Conservation (phyloP, 1,140 invertebrate species). For the Heterodera schachtii region DNA sequence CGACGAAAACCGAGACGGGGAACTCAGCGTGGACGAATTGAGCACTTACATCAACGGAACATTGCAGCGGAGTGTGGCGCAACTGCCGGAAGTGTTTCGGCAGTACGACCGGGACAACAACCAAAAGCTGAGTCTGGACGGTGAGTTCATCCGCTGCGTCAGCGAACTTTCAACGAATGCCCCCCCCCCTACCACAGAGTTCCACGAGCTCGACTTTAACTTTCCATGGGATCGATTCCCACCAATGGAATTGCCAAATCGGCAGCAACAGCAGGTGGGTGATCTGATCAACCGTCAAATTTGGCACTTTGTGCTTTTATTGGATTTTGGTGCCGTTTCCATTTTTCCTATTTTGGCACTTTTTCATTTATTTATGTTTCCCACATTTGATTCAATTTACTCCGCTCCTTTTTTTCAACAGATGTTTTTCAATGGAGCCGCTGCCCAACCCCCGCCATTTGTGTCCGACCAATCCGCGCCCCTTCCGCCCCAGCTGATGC, state of each 20-base stretch:
- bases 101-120: slow-evolving; percentile 35
- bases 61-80: slow-evolving; percentile 30
- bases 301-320: too few relatives aligned
- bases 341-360: too few relatives aligned
- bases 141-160: neutral
- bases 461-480: slow-evolving; percentile 12
- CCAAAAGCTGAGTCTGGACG: slow-evolving; percentile 37
- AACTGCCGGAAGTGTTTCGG: slow-evolving; percentile 33
- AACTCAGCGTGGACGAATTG: slow-evolving; percentile 39
- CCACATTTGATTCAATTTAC: too few relatives aligned
- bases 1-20: slow-evolving; percentile 36
- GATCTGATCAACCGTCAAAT: too few relatives aligned
- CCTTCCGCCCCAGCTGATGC: neutral
- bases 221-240: slow-evolving; percentile 44
- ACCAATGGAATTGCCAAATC: neutral
- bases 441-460: slow-evolving; percentile 18
- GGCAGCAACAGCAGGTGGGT: neutral
- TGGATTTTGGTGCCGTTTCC: too few relatives aligned
- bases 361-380: too few relatives aligned
- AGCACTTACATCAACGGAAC: slow-evolving; percentile 35
- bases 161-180: neutral
- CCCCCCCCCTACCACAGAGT: slow-evolving; percentile 1
- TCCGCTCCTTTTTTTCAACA: neutral
- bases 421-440: slow-evolving; percentile 15
- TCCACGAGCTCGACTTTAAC: slow-evolving; percentile 37